Evolutionary conservation across 2,113 vertebrate species (phyloP).

Genomic region (Tichodroma muraria): DNA sequence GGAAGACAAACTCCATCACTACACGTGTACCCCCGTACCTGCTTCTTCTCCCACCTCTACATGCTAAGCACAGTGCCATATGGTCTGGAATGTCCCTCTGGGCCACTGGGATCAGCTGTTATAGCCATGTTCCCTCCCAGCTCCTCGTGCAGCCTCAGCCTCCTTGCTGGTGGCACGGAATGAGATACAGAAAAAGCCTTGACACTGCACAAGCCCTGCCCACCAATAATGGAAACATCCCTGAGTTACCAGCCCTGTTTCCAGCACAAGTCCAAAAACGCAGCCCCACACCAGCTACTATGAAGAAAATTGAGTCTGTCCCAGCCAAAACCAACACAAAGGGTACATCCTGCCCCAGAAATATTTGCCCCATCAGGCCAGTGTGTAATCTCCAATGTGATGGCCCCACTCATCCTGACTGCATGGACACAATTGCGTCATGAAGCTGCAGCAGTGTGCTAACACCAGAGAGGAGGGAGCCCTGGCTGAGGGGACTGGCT

Average conservation of each 20-base stretch:
- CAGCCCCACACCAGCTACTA: background rate
- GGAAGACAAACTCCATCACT: background rate
- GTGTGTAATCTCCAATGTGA: background rate
- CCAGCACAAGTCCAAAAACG: background rate
- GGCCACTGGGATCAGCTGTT: background rate
- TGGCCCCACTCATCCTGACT: rapidly evolving
- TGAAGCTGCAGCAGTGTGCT: background rate
- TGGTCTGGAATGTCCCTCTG: background rate
- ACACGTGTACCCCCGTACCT: rapidly evolving
- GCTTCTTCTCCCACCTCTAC: background rate
- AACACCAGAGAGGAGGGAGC: background rate
- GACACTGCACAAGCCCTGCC: background rate
- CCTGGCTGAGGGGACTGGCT: background rate
- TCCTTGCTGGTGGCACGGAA: background rate
- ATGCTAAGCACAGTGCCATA: background rate
- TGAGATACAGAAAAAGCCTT: background rate
- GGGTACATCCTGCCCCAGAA: background rate
- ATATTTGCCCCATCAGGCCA: background rate
- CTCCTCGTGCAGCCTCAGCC: background rate
- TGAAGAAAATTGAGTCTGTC: background rate
- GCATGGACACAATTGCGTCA: background rate
- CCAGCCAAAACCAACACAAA: background rate
- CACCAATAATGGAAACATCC: background rate
- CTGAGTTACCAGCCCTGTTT: background rate
- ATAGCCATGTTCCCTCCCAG: background rate